Base-by-base conservation (phyloP, 2,888 invertebrate species). In the Papilio gigon region DNA sequence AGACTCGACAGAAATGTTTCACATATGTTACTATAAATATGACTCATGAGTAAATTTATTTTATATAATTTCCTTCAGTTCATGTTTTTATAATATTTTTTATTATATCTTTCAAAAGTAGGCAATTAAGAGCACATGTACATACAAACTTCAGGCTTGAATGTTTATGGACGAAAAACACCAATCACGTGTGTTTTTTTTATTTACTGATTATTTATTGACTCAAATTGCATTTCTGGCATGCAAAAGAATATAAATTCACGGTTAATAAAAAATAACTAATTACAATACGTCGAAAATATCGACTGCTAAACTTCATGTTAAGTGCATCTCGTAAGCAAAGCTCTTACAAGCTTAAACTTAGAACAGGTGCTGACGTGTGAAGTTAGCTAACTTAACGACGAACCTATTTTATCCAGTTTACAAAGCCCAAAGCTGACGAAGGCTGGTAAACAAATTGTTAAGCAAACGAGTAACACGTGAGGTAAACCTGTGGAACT, bases 341-440 rank as follows among this genome's bases (percentile, higher is more conserved):
- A 47, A 47, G 47, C 47, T 22, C 53, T 53, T 25, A 50, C 11
- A 3, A 12, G 44, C 22, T 44, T 22, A 20, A 44, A 44, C n/a
- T n/a, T n/a, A 9, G n/a, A 53, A n/a, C 25, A 22, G 25, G 50
- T 53, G 53, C 53, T 53, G 53, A 53, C 53, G 25, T 53, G 53
- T 27, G 53, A 27, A 53, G 27, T 53, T 53, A 44, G 12, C 5
- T 30, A 53, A 53, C 27, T 53, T 53, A 53, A 22, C 47, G 53
- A n/a, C 53, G 27, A 27, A 53, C 27, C 27, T n/a, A n/a, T 53
- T 30, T 30, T 4, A 25, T 50, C 50, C n/a, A 30, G 53, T 53
- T 53, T 53, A 53, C 53, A n/a, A n/a, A 53, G 27, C n/a, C n/a
- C 8, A n/a, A 12, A 25, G 27, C 53, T 17, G 27, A 53, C 27